Evolutionary conservation across 2,888 invertebrate genomes (phyloP).

Genomic region (Polydrusus cervinus): DNA sequence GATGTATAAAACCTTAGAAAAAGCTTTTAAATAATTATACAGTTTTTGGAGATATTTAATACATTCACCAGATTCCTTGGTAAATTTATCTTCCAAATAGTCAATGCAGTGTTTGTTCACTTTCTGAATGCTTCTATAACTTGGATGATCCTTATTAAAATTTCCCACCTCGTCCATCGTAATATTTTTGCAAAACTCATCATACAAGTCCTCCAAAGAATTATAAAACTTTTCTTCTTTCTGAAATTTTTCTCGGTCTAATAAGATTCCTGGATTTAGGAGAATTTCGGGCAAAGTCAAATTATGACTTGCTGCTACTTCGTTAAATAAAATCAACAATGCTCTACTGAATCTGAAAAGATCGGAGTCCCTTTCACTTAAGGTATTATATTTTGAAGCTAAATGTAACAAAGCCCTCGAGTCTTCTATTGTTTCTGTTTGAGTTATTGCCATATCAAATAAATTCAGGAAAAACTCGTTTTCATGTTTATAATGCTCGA

Average conservation of each 20-base stretch:
- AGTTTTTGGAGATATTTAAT: conserved; percentile 73
- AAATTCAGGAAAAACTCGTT: conserved; percentile 70
- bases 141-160: conserved; percentile 74
- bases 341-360: conserved; percentile 64
- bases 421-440: conserved; percentile 63
- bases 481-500: conserved; percentile 64
- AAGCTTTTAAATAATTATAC: conserved; percentile 76
- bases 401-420: conserved; percentile 62
- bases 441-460: conserved; percentile 66
- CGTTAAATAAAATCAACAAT: conserved; percentile 60
- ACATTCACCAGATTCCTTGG: conserved; percentile 42
- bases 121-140: conserved; percentile 71
- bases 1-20: conserved; percentile 71
- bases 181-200: conserved; percentile 68
- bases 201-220: conserved; percentile 71
- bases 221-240: conserved; percentile 61
- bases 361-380: conserved; percentile 56
- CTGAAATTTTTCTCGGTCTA: conserved; percentile 60
- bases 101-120: conserved; percentile 72
- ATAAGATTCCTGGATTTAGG: conserved; percentile 59
- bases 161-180: conserved; percentile 61
- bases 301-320: conserved; percentile 57
- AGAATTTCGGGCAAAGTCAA: conserved; percentile 62
- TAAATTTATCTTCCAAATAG: conserved; percentile 41
- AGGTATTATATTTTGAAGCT: conserved; percentile 58